Base-by-base conservation (phyloP, 1,140 invertebrate species). In the Drosophila pallidifrons region DNA sequence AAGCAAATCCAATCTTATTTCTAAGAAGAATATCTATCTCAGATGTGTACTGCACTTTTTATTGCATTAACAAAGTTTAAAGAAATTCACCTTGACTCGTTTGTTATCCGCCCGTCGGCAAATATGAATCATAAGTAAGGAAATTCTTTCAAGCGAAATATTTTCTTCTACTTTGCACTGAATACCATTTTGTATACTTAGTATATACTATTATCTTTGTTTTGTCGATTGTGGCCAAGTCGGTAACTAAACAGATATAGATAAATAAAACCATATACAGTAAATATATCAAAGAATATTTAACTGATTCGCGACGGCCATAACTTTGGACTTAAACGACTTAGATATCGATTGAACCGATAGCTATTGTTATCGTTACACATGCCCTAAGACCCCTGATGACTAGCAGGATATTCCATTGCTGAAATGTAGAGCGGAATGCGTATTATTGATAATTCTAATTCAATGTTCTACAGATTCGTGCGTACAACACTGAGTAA, bases 271-370 rank as follows among this genome's bases (percentile, higher is more conserved):
- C 20, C 20, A 25, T 25, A 13, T n/a, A 43, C 41, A 43, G 41
- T 43, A n/a, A 13, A 43, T 43, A 43, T 43, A 43, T 43, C 41
- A 43, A 8, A 3, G 8, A 45, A 13, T 38, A 38, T 38, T 38
- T 38, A 38, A 58, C 11, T n/a, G 10, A 25, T 16, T 16, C 11
- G 7, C 10, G 10, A 55, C 16, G 3, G 13, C 10, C 16, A 35
- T 38, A 71, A 43, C 69, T n/a, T 65, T 30, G 32, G 58, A 28
- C 57, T 85, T 63, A 75, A 41, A 43, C 8, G 51, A 41, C 52
- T 83, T 86, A 63, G 32, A 76, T 76, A 69, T 47, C 67, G 60
- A 87, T 82, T 63, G n/a, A 46, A 16, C 11, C 72, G 82, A 85
- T 82, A 65, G 86, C 59, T 75, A 68, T 25, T 25, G 6, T 63